Evolutionary conservation across 1,140 invertebrate species (phyloP).

Genomic region (Hesperophylax magnus): DNA sequence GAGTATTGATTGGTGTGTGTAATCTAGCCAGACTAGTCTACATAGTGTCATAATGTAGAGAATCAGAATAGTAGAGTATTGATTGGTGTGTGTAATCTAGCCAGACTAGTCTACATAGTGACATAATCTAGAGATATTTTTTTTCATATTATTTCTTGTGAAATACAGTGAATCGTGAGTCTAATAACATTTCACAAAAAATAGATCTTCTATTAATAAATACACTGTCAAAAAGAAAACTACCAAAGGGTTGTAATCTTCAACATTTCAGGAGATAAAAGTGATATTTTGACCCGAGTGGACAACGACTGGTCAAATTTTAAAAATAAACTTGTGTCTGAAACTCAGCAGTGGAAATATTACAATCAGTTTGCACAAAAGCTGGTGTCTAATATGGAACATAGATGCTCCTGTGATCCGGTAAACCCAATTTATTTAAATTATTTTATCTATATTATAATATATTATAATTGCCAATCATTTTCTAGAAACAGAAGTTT

Average conservation of each 20-base stretch:
- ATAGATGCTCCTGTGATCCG: slow-evolving; percentile 22
- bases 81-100: not conserved
- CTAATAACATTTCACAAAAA: not conserved
- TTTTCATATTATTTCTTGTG: too few relatives aligned
- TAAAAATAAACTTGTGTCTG: slow-evolving; percentile 17
- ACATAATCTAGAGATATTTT: too few relatives aligned
- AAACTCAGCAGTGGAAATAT: slow-evolving; percentile 32
- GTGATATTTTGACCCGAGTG: not conserved
- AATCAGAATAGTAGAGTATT: not conserved
- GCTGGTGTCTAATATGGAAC: slow-evolving; percentile 22
- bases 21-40: too few relatives aligned
- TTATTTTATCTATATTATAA: not conserved
- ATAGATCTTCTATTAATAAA: too few relatives aligned
- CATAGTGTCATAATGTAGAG: too few relatives aligned
- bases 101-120: too few relatives aligned
- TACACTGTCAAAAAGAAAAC: not conserved
- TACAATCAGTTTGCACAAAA: slow-evolving; percentile 41
- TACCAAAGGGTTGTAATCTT: not conserved
- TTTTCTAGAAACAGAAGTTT: too few relatives aligned
- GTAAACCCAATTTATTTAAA: not conserved
- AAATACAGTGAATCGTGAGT: too few relatives aligned
- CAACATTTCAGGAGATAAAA: not conserved
- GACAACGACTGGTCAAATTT: slow-evolving; percentile 20
- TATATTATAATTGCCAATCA: not conserved
- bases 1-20: not conserved